Percentiles rank a stretch among this genome's conserved stretches.
Evolutionary conservation across 2,113 vertebrate species (phyloP).

Genomic region (Tautogolabrus adspersus): DNA sequence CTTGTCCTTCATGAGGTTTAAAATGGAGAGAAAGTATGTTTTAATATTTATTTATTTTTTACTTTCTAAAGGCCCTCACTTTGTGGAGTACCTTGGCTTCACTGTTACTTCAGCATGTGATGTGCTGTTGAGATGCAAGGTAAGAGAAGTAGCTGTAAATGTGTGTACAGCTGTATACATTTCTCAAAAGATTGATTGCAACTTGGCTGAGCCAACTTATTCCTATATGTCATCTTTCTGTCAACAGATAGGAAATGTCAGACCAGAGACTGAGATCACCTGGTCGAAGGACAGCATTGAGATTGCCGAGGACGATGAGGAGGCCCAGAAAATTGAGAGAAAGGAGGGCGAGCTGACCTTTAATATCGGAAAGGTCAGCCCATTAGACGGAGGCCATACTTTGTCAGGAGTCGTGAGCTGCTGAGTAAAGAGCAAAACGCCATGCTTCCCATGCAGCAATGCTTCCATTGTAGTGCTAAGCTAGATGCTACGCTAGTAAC

Average conservation of each 20-base stretch:
- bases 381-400: constrained; percentile 31
- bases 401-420: constrained; percentile 35
- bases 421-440: constrained; percentile 47
- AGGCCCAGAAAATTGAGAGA: constrained; percentile 86
- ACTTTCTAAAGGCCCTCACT: constrained; percentile 92
- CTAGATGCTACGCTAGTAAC: constrained; percentile 43
- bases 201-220: neutral
- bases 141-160: constrained; percentile 71
- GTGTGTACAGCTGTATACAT: neutral
- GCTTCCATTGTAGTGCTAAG: constrained; percentile 44
- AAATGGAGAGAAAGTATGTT: neutral
- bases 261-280: constrained; percentile 90
- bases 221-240: neutral
- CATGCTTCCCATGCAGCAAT: constrained; percentile 37
- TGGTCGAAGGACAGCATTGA: constrained; percentile 96
- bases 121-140: constrained; percentile 95
- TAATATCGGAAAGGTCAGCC: constrained; percentile 95
- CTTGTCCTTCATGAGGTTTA: neutral
- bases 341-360: constrained; percentile 90
- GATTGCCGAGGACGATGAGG: constrained; percentile 93
- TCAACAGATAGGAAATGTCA: constrained; percentile 94
- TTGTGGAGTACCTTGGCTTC: constrained; percentile 94
- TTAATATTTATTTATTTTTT: neutral
- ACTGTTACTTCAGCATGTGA: constrained; percentile 93
- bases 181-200: neutral